Base-by-base conservation (phyloP, 2,888 invertebrate species). In the Enoplolaimus lenunculus region DNA sequence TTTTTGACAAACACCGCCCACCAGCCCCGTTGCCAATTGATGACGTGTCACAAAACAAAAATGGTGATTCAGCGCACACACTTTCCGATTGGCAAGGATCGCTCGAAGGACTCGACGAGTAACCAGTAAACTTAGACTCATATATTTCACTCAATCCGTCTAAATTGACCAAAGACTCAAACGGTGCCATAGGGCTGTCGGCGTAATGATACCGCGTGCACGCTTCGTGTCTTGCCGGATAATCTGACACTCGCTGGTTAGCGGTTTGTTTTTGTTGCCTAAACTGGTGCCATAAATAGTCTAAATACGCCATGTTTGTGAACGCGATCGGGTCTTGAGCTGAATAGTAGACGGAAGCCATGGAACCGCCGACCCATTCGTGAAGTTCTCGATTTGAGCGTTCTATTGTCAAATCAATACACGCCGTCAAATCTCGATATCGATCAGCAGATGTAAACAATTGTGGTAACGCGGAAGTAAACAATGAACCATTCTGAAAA, bases 331-430 rank as follows among this genome's bases (percentile, higher is more conserved):
- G 70, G 65, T 70, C 71, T 26, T 71, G 59, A 13, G 71, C n/a
- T 3, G 71, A 21, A 34, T 71, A 71, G 68, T 71, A 71, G 26
- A 71, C 21, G 34, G 69, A 34, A 3, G n/a, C 1, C 71, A 71
- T 71, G 1, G 70, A 31, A 1, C 71, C 71, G n/a, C 71, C 71
- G 29, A 71, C 57, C 71, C 71, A 71, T 30, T 71, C 70, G 62
- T 71, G 60, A 1, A 71, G 60, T 21, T 31, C 21, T n/a, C 71
- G 28, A 34, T 35, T 71, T 30, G 31, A 34, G 26, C 59, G 66
- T 59, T 71, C 71, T 28, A 71, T 21, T 21, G 31, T 30, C 34
- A 71, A 33, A 71, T 71, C 71, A 34, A 71, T 29, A 33, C 71
- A 71, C 21, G 71, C 71, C 7, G 71, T 69, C 29, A 71, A 30